Base-by-base conservation (phyloP, 2,113 vertebrate species). In the Tonatia bakeri region DNA sequence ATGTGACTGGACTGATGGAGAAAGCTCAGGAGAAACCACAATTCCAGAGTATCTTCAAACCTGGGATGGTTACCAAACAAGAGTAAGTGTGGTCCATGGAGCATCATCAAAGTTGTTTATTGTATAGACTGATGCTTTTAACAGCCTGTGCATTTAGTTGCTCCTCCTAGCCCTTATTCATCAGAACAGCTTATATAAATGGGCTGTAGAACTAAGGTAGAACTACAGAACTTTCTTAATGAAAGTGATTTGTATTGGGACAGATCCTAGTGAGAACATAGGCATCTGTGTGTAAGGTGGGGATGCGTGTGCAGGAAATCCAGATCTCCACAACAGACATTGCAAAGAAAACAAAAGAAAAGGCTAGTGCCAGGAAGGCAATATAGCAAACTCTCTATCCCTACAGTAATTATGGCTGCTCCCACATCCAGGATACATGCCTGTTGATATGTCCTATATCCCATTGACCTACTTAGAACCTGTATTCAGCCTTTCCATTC, bases 371-470 rank as follows among this genome's bases (percentile, higher is more conserved):
- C 38, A 17, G 70, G 76, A 83, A 52, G 64, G 56, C 67, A 79
- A 20, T 64, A 61, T 1, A 70, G 22, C 16, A 47, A 72, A 76
- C 6, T 19, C 0, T 45, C 87, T 52, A 4, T 50, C 1, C 7
- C 47, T 16, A 0, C 36, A 7, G 3, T 20, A 36, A n/a, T 14
- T 2, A 3, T 87, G 91, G 7, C 38, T 50, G 28, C n/a, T 17
- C 9, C 16, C n/a, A 80, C 22, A 33, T 45, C 12, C 2, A 16
- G 28, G 1, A n/a, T 36, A 1, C 0, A 4, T 28, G 31, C 33
- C 61, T 17, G 0, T 16, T 52, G 52, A 47, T 47, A 26, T 59
- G 11, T 84, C 14, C 40, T 7, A 3, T 69, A 36, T 2, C 2
- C 5, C 0, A 2, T 26, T 4, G n/a, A 59, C 38, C 22, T 45